Evolutionary conservation across 2,797 vertebrate genomes (phyloP).

Genomic region (Pseudochirops cupreus): DNA sequence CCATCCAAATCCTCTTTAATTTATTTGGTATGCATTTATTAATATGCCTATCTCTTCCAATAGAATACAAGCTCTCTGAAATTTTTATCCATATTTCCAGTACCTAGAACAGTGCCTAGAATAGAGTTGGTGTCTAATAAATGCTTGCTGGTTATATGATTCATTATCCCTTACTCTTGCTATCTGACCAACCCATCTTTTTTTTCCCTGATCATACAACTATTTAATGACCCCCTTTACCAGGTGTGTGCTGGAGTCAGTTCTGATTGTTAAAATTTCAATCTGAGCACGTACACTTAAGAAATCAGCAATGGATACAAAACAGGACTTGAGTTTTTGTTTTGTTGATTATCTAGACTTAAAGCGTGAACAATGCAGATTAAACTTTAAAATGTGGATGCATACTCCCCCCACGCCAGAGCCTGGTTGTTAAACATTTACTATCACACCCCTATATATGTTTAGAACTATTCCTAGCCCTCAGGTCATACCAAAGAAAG

Average conservation of each 20-base stretch:
- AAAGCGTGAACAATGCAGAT: background rate
- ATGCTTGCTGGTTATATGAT: background rate
- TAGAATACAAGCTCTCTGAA: background rate
- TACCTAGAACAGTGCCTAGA: background rate
- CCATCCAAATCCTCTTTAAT: background rate
- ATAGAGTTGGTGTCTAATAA: background rate
- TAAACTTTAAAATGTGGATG: background rate
- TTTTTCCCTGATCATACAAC: background rate
- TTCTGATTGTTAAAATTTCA: background rate
- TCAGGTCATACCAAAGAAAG: background rate
- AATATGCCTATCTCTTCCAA: background rate
- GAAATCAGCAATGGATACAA: background rate
- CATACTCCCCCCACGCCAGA: background rate
- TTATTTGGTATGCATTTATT: background rate
- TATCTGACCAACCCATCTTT: background rate
- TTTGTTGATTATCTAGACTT: background rate
- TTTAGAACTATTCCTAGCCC: background rate
- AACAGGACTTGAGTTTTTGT: background rate
- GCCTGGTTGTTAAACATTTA: background rate
- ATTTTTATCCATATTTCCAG: background rate
- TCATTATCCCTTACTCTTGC: background rate
- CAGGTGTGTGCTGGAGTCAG: background rate
- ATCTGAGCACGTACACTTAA: background rate
- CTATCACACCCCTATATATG: background rate
- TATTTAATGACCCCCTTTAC: background rate